phyloP scores from a whole-genome alignment of 2,797 vertebrate genomes.

The Parauchenoglanis punctatus region DNA sequence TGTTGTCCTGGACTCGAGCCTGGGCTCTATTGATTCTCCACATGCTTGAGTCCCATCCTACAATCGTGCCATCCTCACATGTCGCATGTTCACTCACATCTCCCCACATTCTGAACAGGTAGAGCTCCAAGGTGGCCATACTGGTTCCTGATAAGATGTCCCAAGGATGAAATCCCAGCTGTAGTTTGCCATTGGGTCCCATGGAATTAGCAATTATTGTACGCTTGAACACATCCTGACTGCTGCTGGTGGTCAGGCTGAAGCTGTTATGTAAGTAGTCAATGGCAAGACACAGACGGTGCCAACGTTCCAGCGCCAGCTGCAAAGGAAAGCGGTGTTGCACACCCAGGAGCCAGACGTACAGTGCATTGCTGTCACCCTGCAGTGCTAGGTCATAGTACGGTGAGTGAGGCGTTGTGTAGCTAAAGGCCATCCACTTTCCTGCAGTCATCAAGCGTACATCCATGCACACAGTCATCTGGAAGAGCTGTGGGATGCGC shows the following conservation, averaged over 20 bases:
- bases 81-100: conserved; percentile 59
- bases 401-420: conserved; percentile 60
- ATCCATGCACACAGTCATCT: conserved; percentile 75
- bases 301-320: conserved; percentile 65
- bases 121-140: conserved; percentile 70
- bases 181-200: conserved; percentile 63
- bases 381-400: conserved; percentile 71
- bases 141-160: background rate
- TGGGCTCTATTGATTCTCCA: conserved; percentile 68
- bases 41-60: conserved; percentile 69
- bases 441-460: conserved; percentile 67
- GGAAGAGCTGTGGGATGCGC: conserved; percentile 62
- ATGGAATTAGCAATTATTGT: conserved; percentile 64
- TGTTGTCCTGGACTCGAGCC: conserved; percentile 61
- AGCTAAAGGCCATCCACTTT: conserved; percentile 76
- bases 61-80: conserved; percentile 74
- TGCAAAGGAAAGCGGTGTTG: conserved; percentile 67
- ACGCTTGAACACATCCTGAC: conserved; percentile 48
- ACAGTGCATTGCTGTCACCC: conserved; percentile 68
- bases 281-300: conserved; percentile 71
- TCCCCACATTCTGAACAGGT: conserved; percentile 76
- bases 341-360: conserved; percentile 74
- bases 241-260: conserved; percentile 67
- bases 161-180: conserved; percentile 70
- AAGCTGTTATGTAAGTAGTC: conserved; percentile 62